Percentiles rank a stretch among this genome's conserved stretches.
These are phyloP conservation scores for Drosophila pseudotakahashii DNA, from an alignment of 2,888 invertebrate genomes.

Conservation along the genomic window DNA sequence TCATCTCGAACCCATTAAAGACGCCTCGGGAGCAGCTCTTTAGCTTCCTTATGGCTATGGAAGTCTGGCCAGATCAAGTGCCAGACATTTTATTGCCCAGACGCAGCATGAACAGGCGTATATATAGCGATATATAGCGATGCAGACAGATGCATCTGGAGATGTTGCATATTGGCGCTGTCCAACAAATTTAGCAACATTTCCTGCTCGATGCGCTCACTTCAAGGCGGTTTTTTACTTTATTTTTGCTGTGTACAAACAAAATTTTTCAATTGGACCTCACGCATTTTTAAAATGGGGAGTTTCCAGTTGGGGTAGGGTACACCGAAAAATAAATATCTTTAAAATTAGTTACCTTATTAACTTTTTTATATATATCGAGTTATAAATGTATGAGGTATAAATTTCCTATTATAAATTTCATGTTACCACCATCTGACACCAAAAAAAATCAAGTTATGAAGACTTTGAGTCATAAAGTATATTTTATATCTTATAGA, in stretches of 20 bases:
- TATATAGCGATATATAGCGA: background rate
- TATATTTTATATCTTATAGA: no score
- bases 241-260: conserved; percentile 17
- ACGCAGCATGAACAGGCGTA: conserved; percentile 32
- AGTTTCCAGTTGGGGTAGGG: background rate
- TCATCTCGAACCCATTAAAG: conserved; percentile 49
- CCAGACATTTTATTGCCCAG: conserved; percentile 47
- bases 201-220: conserved; percentile 31
- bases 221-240: conserved; percentile 5
- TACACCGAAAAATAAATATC: background rate
- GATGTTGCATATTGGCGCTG: conserved; percentile 32
- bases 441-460: no score
- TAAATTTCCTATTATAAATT: no score
- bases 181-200: conserved; percentile 48
- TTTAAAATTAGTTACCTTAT: background rate
- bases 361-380: no score
- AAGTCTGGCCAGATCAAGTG: conserved; percentile 43
- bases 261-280: conserved; percentile 33
- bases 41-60: conserved; percentile 36
- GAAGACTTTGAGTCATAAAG: no score
- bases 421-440: no score
- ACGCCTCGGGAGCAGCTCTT: conserved; percentile 41
- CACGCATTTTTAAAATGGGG: conserved; percentile 21
- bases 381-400: background rate
- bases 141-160: conserved; percentile 25